These are phyloP conservation scores for Gephyroberyx darwinii DNA, from an alignment of 2,797 vertebrate species.

Conservation along the genomic window DNA sequence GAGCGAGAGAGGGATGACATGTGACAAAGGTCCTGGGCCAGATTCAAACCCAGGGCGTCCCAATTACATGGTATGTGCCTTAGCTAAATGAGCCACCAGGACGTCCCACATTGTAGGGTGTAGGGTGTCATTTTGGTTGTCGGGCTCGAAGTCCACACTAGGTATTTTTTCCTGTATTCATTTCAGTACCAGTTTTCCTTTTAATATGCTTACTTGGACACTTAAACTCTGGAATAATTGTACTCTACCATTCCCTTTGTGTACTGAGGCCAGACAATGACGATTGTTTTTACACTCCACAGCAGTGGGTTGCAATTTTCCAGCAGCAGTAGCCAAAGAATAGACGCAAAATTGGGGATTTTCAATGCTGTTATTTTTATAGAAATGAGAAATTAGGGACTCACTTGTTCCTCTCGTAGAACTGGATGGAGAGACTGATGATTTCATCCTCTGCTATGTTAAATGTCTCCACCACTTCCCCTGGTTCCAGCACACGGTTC, in stretches of 20 bases:
- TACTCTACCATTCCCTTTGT: neutral
- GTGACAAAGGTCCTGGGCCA: too few relatives aligned
- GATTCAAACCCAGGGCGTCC: too few relatives aligned
- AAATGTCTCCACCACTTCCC: conserved; percentile 98
- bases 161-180: too few relatives aligned
- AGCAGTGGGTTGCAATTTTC: fast-evolving
- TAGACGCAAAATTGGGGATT: neutral
- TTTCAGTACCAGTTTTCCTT: neutral
- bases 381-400: conserved; percentile 38
- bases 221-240: neutral
- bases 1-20: too few relatives aligned
- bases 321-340: neutral
- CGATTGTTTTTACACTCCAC: neutral
- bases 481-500: conserved; percentile 89
- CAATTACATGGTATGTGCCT: too few relatives aligned
- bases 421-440: conserved; percentile 99
- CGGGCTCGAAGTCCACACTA: too few relatives aligned
- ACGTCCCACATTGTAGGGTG: too few relatives aligned
- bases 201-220: neutral
- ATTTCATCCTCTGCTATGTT: conserved; percentile 99
- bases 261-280: too few relatives aligned
- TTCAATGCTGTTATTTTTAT: neutral
- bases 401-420: conserved; percentile 96
- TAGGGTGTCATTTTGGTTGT: too few relatives aligned
- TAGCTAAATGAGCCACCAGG: too few relatives aligned